Evolutionary conservation across 2,797 vertebrate genomes (phyloP), one percentile per base, ranked within the genome.

Genomic region (Squalus acanthias): DNA sequence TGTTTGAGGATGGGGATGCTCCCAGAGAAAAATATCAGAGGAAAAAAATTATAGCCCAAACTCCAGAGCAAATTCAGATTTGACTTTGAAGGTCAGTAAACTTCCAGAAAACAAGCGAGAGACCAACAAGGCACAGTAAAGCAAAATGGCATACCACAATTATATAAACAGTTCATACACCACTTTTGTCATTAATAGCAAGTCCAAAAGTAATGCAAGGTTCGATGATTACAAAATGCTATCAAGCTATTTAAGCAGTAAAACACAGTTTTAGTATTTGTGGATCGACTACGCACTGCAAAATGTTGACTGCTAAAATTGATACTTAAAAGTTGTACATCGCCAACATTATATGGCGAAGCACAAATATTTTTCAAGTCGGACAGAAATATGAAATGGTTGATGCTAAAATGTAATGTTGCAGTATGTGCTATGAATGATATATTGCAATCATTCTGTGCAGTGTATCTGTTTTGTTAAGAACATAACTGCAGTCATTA

Each of bases 241-340:
- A 85, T 50, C 15, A 85, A 50, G 29, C 60, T 33, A n/a, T 91
- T 76, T 96, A 9, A 96, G 33, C 60, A 96, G 53, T 3, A 95
- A 96, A 97, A 96, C 96, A 96, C 85, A 57, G 8, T 85, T 10
- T 92, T 96, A 95, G 96, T 96, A 95, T 95, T 96, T 96, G 96
- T 96, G 96, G 8, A 76, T 76, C 10, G 53, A 57, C 20, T 15
- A 88, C 26, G 29, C 13, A 2, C 57, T 63, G 29, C 24, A 91
- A 91, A 24, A 91, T n/a, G 57, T 63, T n/a, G 15, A 63, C 29
- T 91, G 29, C 15, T 65, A n/a, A 91, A 91, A 85, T 46, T 85
- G 17, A 85, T 46, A 85, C 46, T 22, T 85, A 39, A 20, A 60
- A 57, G 53, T 57, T 88, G 2, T 50, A 57, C 10, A 15, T 91